These are phyloP conservation scores for Bombus balteatus DNA, from an alignment of 1,140 invertebrate genomes.

Conservation along the genomic window DNA sequence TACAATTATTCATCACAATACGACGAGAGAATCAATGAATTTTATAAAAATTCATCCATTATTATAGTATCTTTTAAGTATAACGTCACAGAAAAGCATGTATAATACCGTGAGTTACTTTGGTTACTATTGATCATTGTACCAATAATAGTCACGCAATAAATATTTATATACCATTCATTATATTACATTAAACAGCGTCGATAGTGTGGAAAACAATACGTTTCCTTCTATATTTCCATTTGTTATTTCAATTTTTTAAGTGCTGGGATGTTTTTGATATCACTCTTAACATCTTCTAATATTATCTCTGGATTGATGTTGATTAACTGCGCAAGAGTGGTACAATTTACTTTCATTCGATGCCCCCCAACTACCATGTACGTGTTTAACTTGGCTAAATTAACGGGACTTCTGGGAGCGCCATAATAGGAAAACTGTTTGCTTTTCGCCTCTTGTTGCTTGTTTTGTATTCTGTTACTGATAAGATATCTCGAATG, in stretches of 20 bases:
- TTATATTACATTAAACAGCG: not conserved
- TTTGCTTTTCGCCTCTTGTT: not conserved
- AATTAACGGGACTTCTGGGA: slow-evolving; percentile 65
- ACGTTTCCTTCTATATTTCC: not conserved
- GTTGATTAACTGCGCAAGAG: slow-evolving; percentile 73
- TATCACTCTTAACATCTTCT: slow-evolving; percentile 59
- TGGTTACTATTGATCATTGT: slow-evolving; percentile 4
- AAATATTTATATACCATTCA: not conserved
- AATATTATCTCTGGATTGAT: slow-evolving; percentile 74
- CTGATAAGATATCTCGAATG: slow-evolving; percentile 66
- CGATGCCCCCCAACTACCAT: slow-evolving; percentile 74
- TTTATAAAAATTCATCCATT: slow-evolving; percentile 40
- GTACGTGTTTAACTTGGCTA: slow-evolving; percentile 71
- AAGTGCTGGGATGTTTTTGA: not conserved
- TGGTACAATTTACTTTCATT: slow-evolving; percentile 76
- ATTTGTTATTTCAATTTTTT: slow-evolving; percentile 36
- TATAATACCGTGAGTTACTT: slow-evolving; percentile 21
- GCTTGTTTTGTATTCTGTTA: not conserved
- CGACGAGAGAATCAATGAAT: not conserved
- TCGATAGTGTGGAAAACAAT: not conserved
- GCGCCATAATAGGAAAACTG: slow-evolving; percentile 72
- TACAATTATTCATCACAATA: not conserved
- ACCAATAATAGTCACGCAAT: not conserved
- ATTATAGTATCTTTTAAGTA: not conserved
- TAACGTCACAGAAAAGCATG: slow-evolving; percentile 2